Evolutionary conservation across 2,113 vertebrate genomes (phyloP).

Genomic region (Etheostoma cragini): DNA sequence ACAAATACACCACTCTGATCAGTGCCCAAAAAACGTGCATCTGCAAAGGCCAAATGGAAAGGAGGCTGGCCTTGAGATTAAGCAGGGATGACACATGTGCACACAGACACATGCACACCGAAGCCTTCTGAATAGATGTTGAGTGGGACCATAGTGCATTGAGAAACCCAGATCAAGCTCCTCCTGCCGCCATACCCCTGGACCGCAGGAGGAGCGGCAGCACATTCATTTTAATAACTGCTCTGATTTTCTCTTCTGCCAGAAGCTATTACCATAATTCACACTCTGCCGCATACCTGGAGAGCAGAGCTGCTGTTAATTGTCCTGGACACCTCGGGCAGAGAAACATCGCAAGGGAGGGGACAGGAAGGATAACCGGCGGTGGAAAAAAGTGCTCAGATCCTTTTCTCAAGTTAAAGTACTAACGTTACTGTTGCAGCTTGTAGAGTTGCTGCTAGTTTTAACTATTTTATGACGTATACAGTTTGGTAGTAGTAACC

Average conservation of each 20-base stretch:
- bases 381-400: background rate
- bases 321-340: constrained; percentile 29
- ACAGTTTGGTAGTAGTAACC: background rate
- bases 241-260: constrained; percentile 75
- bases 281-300: constrained; percentile 67
- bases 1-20: constrained; percentile 63
- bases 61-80: constrained; percentile 58
- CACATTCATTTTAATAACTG: constrained; percentile 78
- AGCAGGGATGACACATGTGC: constrained; percentile 45
- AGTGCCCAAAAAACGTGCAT: constrained; percentile 61
- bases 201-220: constrained; percentile 66
- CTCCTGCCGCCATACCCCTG: constrained; percentile 26
- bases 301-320: constrained; percentile 60
- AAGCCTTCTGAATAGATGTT: constrained; percentile 42
- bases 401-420: background rate
- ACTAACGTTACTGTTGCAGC: background rate
- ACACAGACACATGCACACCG: constrained; percentile 25
- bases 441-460: background rate
- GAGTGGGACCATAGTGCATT: constrained; percentile 19
- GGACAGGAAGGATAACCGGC: background rate
- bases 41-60: constrained; percentile 63
- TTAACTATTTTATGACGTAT: background rate
- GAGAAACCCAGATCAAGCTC: constrained; percentile 15
- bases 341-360: constrained; percentile 10
- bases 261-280: constrained; percentile 73